These are phyloP conservation scores for Acanthurus lineatus DNA, from an alignment of 2,797 vertebrate genomes.

Conservation along the genomic window DNA sequence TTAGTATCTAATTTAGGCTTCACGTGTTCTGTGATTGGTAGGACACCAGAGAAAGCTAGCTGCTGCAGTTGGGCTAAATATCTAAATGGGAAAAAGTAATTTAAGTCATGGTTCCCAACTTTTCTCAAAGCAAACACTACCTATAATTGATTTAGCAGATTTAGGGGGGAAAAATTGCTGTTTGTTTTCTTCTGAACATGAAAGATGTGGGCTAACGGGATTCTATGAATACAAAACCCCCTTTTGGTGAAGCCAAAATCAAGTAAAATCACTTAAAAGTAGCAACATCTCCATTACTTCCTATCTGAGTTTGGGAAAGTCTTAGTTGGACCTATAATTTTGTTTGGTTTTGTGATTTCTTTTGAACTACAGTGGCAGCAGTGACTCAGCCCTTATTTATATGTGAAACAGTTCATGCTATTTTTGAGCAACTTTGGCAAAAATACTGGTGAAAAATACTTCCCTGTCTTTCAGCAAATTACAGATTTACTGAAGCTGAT, in stretches of 20 bases:
- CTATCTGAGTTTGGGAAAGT: background rate
- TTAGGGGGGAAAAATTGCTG: too few species aligned
- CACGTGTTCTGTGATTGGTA: too few species aligned
- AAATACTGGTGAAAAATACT: background rate
- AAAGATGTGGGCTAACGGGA: too few species aligned
- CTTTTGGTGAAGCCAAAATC: background rate
- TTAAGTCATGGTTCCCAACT: too few species aligned
- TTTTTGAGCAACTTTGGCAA: slow-evolving; percentile 9
- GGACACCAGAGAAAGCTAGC: too few species aligned
- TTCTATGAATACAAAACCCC: background rate
- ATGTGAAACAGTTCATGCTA: background rate
- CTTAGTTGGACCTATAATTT: background rate
- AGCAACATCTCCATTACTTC: too few species aligned
- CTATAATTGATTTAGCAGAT: too few species aligned
- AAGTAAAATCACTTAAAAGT: background rate
- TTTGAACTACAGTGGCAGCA: background rate
- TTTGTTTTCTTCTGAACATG: background rate
- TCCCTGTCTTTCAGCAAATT: slow-evolving; percentile 16
- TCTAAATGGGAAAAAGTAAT: too few species aligned
- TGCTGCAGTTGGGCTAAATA: too few species aligned
- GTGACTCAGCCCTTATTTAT: background rate
- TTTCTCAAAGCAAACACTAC: background rate
- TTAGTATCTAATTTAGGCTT: too few species aligned
- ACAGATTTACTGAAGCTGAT: slow-evolving; percentile 13
- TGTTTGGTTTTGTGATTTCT: slow-evolving; percentile 10